Conservation (phyloP, 2,113 vertebrate genomes). For the Pontoporia blainvillei region DNA sequence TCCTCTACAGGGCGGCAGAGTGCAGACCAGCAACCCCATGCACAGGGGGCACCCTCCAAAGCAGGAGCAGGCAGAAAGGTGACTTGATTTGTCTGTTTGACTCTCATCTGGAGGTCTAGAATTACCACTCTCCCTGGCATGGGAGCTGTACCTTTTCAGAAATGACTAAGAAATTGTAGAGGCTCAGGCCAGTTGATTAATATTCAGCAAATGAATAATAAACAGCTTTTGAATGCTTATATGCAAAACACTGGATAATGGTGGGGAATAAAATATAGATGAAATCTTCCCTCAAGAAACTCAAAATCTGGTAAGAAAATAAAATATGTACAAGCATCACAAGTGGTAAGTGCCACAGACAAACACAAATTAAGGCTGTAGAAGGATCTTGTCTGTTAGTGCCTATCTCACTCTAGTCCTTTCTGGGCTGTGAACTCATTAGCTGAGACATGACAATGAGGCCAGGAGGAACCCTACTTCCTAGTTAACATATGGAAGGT, state of each 20-base stretch:
- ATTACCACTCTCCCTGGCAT: not conserved
- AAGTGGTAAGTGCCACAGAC: not conserved
- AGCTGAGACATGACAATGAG: not conserved
- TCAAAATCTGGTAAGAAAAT: not conserved
- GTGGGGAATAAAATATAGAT: not conserved
- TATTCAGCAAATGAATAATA: not conserved
- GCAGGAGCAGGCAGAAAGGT: not conserved
- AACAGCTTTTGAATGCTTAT: not conserved
- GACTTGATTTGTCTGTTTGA: too few relatives aligned
- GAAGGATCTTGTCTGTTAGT: fast-evolving
- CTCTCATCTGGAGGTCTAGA: too few relatives aligned
- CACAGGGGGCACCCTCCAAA: fast-evolving
- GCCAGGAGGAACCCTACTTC: not conserved
- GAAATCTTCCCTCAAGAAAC: not conserved
- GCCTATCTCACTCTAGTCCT: fast-evolving
- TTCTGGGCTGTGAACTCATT: not conserved
- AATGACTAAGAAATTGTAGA: not conserved
- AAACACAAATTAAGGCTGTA: fast-evolving
- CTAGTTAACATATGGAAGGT: not conserved
- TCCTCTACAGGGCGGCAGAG: not conserved
- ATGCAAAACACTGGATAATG: not conserved
- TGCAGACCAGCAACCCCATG: too few relatives aligned
- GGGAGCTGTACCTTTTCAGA: not conserved
- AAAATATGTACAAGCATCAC: not conserved
- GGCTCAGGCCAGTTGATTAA: not conserved